A percentile compares a stretch with the other conserved stretches of the same genome.
phyloP scores from a whole-genome alignment of 53 echinoderm and acorn worm species.

The Paracentrotus lividus region DNA sequence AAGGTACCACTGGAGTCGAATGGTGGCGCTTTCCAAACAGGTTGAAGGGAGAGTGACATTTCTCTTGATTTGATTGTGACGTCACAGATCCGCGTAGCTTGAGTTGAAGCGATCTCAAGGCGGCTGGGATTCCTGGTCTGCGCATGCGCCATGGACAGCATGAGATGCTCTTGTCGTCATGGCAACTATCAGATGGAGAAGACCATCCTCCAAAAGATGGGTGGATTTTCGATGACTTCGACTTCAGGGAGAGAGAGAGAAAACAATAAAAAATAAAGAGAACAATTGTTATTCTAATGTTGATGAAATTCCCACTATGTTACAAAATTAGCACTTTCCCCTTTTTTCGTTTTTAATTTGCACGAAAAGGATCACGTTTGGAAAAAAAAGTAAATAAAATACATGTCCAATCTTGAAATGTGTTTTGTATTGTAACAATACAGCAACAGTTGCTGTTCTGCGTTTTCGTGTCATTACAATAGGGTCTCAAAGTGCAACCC shows the following conservation, averaged over 20 bases:
- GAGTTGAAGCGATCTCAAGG: not conserved
- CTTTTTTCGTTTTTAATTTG: not conserved
- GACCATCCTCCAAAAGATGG: not conserved
- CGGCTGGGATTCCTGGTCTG: constrained; percentile 12
- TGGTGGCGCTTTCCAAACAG: not conserved
- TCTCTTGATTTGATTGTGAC: not conserved
- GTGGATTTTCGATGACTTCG: not conserved
- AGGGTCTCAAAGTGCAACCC: no score
- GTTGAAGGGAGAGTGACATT: not conserved
- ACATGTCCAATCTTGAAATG: not conserved
- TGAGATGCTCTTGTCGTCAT: not conserved
- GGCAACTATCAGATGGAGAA: not conserved
- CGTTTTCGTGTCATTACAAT: no score
- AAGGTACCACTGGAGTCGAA: constrained; percentile 8
- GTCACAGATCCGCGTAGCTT: constrained; percentile 52
- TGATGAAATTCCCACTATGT: no score
- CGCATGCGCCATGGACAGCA: constrained; percentile 65
- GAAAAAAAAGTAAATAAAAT: not conserved
- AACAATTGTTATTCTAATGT: no score
- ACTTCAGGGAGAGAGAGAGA: not conserved
- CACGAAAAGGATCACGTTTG: not conserved
- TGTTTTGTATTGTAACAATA: no score
- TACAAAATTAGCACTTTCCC: not conserved
- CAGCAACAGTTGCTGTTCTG: no score
- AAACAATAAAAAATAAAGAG: not conserved